Evolutionary conservation across 2,888 invertebrate species (phyloP), one percentile per base, ranked within the genome.

Genomic region (Sinodicranocentrus sp.): DNA sequence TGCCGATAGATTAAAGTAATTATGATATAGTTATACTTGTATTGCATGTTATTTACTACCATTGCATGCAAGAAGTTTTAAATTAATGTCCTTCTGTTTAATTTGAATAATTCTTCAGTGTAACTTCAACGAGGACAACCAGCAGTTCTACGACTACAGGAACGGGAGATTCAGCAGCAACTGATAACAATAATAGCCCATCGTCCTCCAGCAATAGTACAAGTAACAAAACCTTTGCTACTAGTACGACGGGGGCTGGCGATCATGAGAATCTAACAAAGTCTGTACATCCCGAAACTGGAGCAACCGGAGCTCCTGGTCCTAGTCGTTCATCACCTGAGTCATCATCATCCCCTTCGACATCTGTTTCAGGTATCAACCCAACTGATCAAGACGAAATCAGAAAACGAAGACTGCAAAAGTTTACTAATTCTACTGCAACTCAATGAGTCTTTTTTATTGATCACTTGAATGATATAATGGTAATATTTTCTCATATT

Each of bases 321-420:
- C 67, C 84, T 33, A 84, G 79, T 68, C 63, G 72, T 65, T 17
- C 13, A 1, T 21, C 15, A 13, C 6, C 2, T 10, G 52, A 59
- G n/a, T 19, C 13, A 63, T 25, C 76, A 23, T 61, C 73, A 15
- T 28, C 79, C 2, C 54, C 78, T 28, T 15, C 76, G 15, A 39
- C 65, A 1, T 43, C 33, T 23, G 67, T 59, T 54, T 26, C 72
- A 21, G 63, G 71, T 15, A 76, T 84, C 33, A 77, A 82, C 44
- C 70, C 63, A 54, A 75, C 71, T 39, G 95, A 95, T 90, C 92
- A 91, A 83, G 91, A 91, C 82, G 90, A 90, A 86, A 87, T 95
- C 78, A 92, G 95, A 90, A 93, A 94, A 91, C 93, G 95, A 90
- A 93, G 95, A 91, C 92, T 96, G 90, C 94, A 94, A 91, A 95